Evolutionary conservation across 2,113 vertebrate genomes (phyloP).

Genomic region (Phylloscopus whistleri): DNA sequence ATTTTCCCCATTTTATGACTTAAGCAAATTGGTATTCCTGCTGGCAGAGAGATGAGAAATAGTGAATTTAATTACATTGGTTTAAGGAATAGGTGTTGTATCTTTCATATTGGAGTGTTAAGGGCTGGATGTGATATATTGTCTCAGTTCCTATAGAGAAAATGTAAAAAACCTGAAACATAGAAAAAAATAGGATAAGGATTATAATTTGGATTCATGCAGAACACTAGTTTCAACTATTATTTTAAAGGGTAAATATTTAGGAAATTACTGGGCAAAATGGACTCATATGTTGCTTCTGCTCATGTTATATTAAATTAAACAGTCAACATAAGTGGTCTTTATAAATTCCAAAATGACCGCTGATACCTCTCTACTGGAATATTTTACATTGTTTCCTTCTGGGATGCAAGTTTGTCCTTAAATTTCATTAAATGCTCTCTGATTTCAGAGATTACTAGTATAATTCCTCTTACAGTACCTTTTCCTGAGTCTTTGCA

Average conservation of each 20-base stretch:
- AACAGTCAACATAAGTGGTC: background rate
- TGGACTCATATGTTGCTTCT: background rate
- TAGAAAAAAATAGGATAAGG: background rate
- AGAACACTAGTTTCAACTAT: background rate
- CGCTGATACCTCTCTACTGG: background rate
- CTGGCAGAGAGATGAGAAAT: background rate
- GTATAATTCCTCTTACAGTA: background rate
- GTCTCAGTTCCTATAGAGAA: background rate
- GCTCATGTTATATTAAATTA: background rate
- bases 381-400: background rate
- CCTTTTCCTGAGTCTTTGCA: background rate
- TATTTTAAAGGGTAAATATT: background rate
- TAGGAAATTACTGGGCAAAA: background rate
- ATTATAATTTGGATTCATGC: background rate
- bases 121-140: background rate
- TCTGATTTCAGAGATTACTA: background rate
- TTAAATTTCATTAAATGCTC: background rate
- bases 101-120: background rate
- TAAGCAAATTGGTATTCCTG: background rate
- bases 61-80: background rate
- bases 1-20: slow-evolving; percentile 12
- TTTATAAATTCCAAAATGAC: background rate
- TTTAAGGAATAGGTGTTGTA: background rate
- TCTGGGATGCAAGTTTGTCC: background rate
- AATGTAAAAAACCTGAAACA: background rate